A percentile compares a stretch with the other conserved stretches of the same genome.
phyloP scores from a whole-genome alignment of 2,797 vertebrate species.

The Manis javanica region DNA sequence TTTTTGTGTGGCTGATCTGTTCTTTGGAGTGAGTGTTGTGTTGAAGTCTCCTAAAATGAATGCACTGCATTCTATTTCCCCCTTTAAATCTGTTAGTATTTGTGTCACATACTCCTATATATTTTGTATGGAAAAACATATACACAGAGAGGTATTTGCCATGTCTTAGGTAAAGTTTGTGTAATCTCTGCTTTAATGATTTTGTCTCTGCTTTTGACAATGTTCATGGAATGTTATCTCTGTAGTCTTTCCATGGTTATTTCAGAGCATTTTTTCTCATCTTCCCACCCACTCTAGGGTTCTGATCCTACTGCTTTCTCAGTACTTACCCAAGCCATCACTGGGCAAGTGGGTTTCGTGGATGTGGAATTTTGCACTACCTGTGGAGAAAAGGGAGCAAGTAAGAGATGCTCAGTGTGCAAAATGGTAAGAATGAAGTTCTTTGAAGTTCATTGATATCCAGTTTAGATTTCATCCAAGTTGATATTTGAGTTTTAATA shows the following conservation, averaged over 20 bases:
- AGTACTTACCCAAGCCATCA: conserved; percentile 97
- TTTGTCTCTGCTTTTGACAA: not conserved
- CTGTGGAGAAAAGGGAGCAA: conserved; percentile 97
- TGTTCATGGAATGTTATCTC: not conserved
- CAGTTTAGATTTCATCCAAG: not conserved
- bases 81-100: too few species aligned
- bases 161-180: not conserved
- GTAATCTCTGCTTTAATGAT: not conserved
- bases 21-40: too few species aligned
- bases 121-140: not conserved
- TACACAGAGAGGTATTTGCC: not conserved
- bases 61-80: too few species aligned
- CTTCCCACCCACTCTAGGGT: conserved; percentile 87
- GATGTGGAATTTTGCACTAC: conserved; percentile 97
- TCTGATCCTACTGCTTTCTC: conserved; percentile 97
- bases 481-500: not conserved
- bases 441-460: not conserved
- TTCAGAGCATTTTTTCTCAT: not conserved
- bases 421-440: conserved; percentile 92
- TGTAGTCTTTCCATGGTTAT: not conserved
- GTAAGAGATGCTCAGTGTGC: conserved; percentile 97
- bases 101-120: too few species aligned
- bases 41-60: too few species aligned
- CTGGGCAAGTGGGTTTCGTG: conserved; percentile 98
- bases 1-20: too few species aligned